phyloP scores from a whole-genome alignment of 1,140 invertebrate genomes.

The Nixonia krombeini region DNA sequence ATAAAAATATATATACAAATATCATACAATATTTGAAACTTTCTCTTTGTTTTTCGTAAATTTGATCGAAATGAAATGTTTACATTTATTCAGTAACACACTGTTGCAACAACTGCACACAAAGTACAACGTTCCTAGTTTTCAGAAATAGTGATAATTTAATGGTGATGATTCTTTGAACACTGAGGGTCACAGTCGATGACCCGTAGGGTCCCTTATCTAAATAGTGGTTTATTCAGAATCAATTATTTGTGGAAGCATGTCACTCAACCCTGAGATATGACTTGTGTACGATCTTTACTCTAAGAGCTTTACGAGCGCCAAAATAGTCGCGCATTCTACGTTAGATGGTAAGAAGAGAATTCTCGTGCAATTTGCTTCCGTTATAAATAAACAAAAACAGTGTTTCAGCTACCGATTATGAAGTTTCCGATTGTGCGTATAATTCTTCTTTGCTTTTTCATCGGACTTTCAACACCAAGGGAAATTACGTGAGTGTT shows the following conservation, averaged over 20 bases:
- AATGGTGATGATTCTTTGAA: constrained; percentile 8
- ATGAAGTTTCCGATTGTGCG: not conserved
- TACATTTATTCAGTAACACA: too few relatives aligned
- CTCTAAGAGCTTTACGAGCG: constrained; percentile 14
- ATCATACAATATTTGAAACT: too few relatives aligned
- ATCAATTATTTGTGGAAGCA: constrained; percentile 44
- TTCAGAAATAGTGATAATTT: constrained; percentile 20
- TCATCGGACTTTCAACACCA: not conserved
- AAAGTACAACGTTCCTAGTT: too few relatives aligned
- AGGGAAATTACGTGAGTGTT: constrained; percentile 4
- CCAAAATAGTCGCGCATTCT: constrained; percentile 45
- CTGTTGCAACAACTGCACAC: too few relatives aligned
- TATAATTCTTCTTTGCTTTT: not conserved
- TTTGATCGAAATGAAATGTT: too few relatives aligned
- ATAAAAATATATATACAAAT: too few relatives aligned
- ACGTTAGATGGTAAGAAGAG: constrained; percentile 30
- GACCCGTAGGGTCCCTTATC: constrained; percentile 38
- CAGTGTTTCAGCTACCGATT: constrained; percentile 1
- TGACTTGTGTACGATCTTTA: not conserved
- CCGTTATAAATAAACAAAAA: not conserved
- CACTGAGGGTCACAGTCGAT: constrained; percentile 22
- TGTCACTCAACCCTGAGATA: constrained; percentile 13
- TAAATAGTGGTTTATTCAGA: constrained; percentile 39
- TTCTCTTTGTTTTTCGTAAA: too few relatives aligned
- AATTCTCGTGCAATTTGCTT: constrained; percentile 11